Evolutionary conservation across 2,888 invertebrate genomes (phyloP).

Genomic region (Scaptodrosophila latifasciaeformis): DNA sequence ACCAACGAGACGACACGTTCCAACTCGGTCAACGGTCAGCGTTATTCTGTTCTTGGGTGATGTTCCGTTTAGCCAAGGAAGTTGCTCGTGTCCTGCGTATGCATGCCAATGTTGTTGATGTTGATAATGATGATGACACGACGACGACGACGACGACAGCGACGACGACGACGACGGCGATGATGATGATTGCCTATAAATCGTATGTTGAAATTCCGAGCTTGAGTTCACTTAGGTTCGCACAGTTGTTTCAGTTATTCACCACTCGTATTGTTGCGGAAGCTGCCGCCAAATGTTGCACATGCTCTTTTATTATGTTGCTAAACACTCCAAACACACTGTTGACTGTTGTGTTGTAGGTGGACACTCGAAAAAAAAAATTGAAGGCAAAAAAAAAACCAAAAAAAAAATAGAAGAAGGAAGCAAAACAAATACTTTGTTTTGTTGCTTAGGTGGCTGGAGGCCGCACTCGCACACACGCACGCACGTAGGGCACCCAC

Average conservation of each 20-base stretch:
- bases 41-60: constrained; percentile 51
- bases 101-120: constrained; percentile 10
- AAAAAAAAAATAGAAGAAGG: background rate
- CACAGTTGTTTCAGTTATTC: background rate
- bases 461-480: constrained; percentile 25
- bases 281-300: constrained; percentile 9
- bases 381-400: background rate
- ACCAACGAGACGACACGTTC: constrained; percentile 43
- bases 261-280: constrained; percentile 18
- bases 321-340: background rate
- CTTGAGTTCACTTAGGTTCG: background rate
- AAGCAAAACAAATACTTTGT: too few relatives aligned
- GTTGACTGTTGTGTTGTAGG: background rate
- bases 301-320: background rate
- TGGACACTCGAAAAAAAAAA: background rate
- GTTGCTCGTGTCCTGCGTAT: constrained; percentile 7
- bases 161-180: constrained; percentile 21
- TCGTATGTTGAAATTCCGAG: too few relatives aligned
- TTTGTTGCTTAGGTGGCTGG: constrained; percentile 19
- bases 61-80: constrained; percentile 16
- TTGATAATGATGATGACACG: constrained; percentile 11
- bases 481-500: constrained; percentile 11
- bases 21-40: constrained; percentile 65
- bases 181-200: background rate
- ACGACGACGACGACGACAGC: constrained; percentile 41